A percentile compares a stretch with the other conserved stretches of the same genome.
These are phyloP conservation scores for Nyctalus aviator DNA, from an alignment of 2,797 vertebrate species.

Conservation along the genomic window DNA sequence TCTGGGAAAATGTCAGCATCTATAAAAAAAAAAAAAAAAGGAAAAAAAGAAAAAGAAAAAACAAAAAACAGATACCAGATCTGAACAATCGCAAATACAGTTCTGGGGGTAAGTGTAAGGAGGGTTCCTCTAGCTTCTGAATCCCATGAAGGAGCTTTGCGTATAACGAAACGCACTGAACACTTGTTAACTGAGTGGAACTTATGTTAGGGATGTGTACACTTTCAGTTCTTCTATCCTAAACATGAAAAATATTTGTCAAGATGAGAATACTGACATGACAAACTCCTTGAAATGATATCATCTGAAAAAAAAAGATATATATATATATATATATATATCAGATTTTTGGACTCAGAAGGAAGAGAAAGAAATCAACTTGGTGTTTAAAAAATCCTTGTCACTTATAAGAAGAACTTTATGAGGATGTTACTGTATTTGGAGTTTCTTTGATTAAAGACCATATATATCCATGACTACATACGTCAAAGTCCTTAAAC, in stretches of 20 bases:
- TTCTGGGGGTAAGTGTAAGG: background rate
- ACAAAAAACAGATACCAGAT: background rate
- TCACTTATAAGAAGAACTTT: slow-evolving; percentile 5
- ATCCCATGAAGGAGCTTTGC: background rate
- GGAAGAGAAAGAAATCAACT: background rate
- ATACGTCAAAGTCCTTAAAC: slow-evolving; percentile 4
- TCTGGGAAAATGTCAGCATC: background rate
- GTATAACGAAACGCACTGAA: background rate
- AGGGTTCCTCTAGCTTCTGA: background rate
- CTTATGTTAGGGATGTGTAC: background rate
- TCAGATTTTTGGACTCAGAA: background rate
- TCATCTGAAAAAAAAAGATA: background rate
- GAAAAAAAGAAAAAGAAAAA: background rate
- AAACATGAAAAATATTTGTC: slow-evolving; percentile 16
- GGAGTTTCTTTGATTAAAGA: slow-evolving; percentile 8
- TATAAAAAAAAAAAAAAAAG: background rate
- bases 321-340: background rate
- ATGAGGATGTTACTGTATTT: background rate
- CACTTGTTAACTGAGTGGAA: background rate
- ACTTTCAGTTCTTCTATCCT: background rate
- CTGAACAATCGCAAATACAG: background rate
- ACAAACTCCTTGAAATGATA: background rate
- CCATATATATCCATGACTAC: background rate
- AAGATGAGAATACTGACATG: background rate
- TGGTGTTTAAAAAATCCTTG: background rate